These are phyloP conservation scores for Thinocorus orbignyianus DNA, from an alignment of 2,113 vertebrate species.

Conservation along the genomic window DNA sequence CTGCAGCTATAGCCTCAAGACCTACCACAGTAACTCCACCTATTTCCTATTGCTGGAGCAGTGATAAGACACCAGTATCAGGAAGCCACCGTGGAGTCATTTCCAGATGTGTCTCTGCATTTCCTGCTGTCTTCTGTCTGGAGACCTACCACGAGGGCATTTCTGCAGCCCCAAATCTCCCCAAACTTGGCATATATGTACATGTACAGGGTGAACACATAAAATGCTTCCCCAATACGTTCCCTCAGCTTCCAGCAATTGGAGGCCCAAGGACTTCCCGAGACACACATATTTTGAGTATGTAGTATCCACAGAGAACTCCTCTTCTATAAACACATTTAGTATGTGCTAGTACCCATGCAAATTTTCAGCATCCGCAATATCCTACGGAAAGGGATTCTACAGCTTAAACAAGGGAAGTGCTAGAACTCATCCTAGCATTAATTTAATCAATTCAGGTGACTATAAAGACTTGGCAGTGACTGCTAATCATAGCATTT, in stretches of 20 bases:
- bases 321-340: not conserved
- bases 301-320: not conserved
- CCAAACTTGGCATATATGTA: not conserved
- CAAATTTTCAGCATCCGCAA: not conserved
- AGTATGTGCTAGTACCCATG: not conserved
- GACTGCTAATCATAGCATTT: not conserved
- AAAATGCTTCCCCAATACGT: not conserved
- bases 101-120: not conserved
- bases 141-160: not conserved
- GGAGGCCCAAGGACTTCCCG: not conserved
- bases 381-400: not conserved
- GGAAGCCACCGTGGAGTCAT: fast-evolving
- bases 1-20: not conserved
- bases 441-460: not conserved
- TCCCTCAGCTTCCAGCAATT: not conserved
- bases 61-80: not conserved
- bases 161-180: not conserved
- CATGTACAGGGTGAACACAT: not conserved
- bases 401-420: not conserved
- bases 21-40: not conserved
- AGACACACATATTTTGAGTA: not conserved
- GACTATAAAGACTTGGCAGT: not conserved
- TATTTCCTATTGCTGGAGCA: not conserved
- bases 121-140: not conserved
- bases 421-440: not conserved